phyloP scores from a whole-genome alignment of 2,888 invertebrate genomes.

The Liodrosophila aerea region DNA sequence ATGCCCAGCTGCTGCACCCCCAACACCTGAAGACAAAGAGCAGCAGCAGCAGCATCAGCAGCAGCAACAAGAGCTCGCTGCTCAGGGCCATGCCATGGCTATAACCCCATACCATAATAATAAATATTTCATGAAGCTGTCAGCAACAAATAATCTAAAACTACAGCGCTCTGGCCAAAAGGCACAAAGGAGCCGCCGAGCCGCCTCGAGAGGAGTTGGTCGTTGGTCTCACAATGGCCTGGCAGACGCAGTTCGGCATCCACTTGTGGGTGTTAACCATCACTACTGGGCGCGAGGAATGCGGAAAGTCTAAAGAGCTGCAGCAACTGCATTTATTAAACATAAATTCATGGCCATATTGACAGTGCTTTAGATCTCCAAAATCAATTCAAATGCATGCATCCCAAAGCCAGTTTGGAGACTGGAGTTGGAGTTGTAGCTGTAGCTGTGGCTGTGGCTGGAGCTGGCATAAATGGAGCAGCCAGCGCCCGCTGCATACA shows the following conservation, averaged over 20 bases:
- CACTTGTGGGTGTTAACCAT: slow-evolving; percentile 57
- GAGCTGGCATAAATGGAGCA: slow-evolving; percentile 68
- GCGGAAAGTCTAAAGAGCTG: slow-evolving; percentile 54
- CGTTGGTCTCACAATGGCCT: slow-evolving; percentile 39
- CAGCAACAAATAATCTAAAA: slow-evolving; percentile 79
- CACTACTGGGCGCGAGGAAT: slow-evolving; percentile 59
- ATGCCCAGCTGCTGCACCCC: slow-evolving; percentile 58
- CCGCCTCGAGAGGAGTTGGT: slow-evolving; percentile 5
- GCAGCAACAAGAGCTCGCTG: neutral
- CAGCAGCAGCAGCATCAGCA: slow-evolving; percentile 4
- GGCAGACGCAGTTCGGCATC: too few species aligned
- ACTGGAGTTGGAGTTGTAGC: slow-evolving; percentile 9
- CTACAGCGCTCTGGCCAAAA: slow-evolving; percentile 66
- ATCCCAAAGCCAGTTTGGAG: slow-evolving; percentile 38
- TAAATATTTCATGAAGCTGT: slow-evolving; percentile 80
- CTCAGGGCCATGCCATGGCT: slow-evolving; percentile 8
- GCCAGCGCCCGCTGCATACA: slow-evolving; percentile 59
- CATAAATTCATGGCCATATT: slow-evolving; percentile 67
- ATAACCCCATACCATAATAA: slow-evolving; percentile 71
- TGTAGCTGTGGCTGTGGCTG: slow-evolving; percentile 11
- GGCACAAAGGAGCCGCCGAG: slow-evolving; percentile 59
- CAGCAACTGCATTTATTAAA: slow-evolving; percentile 63
- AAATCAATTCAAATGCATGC: slow-evolving; percentile 65
- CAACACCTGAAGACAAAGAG: slow-evolving; percentile 63
- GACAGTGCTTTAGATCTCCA: slow-evolving; percentile 41